Conservation (phyloP, 1,140 invertebrate species). For the Drosophila guanche region DNA sequence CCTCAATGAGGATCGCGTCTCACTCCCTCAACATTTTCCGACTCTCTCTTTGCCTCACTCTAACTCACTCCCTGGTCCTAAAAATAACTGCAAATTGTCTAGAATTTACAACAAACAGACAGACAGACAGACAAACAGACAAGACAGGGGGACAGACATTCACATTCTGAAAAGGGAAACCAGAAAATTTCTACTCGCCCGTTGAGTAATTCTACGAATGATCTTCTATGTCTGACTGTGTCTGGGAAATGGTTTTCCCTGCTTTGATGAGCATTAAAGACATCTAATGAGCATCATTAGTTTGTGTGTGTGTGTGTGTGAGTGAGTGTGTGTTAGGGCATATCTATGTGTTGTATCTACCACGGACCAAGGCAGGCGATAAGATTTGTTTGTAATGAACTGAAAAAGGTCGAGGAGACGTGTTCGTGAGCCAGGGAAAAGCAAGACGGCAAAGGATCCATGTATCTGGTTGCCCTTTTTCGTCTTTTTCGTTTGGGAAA, state of each 20-base stretch:
- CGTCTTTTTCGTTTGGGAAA: constrained; percentile 9
- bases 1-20: constrained; percentile 1
- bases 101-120: constrained; percentile 40
- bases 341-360: constrained; percentile 34
- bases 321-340: too few species aligned
- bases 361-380: not conserved
- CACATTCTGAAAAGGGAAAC: constrained; percentile 21
- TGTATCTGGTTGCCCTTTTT: not conserved
- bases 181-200: constrained; percentile 31
- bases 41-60: not conserved
- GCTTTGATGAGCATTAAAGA: constrained; percentile 58
- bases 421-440: constrained; percentile 34
- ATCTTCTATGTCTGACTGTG: constrained; percentile 14
- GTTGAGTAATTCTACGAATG: constrained; percentile 73
- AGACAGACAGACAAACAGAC: not conserved
- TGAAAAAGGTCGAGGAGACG: constrained; percentile 47
- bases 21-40: not conserved
- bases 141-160: not conserved
- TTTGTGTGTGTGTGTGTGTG: constrained; percentile 33
- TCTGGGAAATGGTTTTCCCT: constrained; percentile 38
- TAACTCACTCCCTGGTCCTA: constrained; percentile 17
- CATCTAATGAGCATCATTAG: constrained; percentile 79
- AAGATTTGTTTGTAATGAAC: constrained; percentile 67
- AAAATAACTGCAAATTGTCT: constrained; percentile 66
- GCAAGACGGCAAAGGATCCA: constrained; percentile 46